A percentile compares a stretch with the other conserved stretches of the same genome.
These are phyloP conservation scores for Merluccius polli DNA, from an alignment of 2,797 vertebrate species.

Conservation along the genomic window DNA sequence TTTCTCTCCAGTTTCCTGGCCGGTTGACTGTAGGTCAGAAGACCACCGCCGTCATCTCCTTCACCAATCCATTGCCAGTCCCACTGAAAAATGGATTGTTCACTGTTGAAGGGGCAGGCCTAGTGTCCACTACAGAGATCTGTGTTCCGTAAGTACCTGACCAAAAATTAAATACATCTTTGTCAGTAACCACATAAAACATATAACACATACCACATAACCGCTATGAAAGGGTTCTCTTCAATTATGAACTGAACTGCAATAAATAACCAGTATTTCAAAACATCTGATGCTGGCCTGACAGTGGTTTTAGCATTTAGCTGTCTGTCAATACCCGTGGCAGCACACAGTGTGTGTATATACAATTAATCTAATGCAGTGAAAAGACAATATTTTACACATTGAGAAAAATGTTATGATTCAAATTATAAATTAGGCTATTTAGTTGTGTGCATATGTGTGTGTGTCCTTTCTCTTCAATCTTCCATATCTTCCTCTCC, in stretches of 20 bases:
- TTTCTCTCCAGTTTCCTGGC: conserved; percentile 60
- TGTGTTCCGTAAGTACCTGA: conserved; percentile 60
- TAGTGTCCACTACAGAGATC: conserved; percentile 60
- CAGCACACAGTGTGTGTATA: background rate
- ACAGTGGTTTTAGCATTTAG: too few species aligned
- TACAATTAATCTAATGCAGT: background rate
- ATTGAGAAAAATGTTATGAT: background rate
- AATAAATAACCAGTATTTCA: background rate
- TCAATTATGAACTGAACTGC: background rate
- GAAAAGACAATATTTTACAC: background rate
- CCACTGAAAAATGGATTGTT: conserved; percentile 68
- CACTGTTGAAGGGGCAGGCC: conserved; percentile 74
- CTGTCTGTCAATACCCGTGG: background rate
- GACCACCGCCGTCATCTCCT: conserved; percentile 60
- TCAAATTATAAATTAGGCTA: background rate
- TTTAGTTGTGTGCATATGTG: background rate
- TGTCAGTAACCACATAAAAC: background rate
- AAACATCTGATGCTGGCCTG: background rate
- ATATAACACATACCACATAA: background rate
- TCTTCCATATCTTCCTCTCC: background rate
- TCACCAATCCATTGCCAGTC: conserved; percentile 73
- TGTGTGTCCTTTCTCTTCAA: background rate
- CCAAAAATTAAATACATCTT: background rate
- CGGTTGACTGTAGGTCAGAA: conserved; percentile 40
- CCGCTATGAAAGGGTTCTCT: background rate